Evolutionary conservation across 1,140 invertebrate species (phyloP), one percentile per base, ranked within the genome.

Genomic region (Anadara kagoshimensis): DNA sequence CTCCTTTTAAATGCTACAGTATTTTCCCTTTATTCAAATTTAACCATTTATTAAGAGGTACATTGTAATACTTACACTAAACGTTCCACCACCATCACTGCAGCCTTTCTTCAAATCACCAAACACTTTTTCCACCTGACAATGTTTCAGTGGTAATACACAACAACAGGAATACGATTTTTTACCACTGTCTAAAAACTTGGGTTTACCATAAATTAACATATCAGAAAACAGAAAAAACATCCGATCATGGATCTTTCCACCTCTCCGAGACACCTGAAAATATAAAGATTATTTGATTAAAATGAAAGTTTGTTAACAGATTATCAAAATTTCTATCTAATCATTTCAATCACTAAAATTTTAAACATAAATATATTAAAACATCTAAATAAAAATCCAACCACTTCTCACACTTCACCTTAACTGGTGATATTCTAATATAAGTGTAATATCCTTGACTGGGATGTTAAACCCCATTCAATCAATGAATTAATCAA

Each of bases 191-290:
- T 88, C 86, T 29, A 89, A 64, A 16, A 87, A 73, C 56, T 78
- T 75, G 0, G 87, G 82, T 69, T 89, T 90, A 43, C 88, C 89
- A 67, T 90, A 90, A 53, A 90, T 78, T 41, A 90, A 64, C 74
- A 90, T 86, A 71, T 90, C 89, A n/a, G 86, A 88, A 69, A 90
- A 90, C 43, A 90, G 83, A 75, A 89, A 89, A 71, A 90, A 90
- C 83, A 88, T 87, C 10, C 89, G 73, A 53, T 88, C 86, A 58
- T 83, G 78, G 14, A 84, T 84, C 29, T 82, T 82, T 12, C 84
- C 85, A 26, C 87, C 86, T 70, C 84, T 84, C 24, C 83, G 67
- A 1, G 88, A 86, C n/a, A 94, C 81, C 88, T 89, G 76, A 1
- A 69, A 73, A 58, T 58, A 73, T 58, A 44, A 66, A 20, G 12